phyloP scores from a whole-genome alignment of 2,888 invertebrate genomes.

The Acanthosepion esculentum region DNA sequence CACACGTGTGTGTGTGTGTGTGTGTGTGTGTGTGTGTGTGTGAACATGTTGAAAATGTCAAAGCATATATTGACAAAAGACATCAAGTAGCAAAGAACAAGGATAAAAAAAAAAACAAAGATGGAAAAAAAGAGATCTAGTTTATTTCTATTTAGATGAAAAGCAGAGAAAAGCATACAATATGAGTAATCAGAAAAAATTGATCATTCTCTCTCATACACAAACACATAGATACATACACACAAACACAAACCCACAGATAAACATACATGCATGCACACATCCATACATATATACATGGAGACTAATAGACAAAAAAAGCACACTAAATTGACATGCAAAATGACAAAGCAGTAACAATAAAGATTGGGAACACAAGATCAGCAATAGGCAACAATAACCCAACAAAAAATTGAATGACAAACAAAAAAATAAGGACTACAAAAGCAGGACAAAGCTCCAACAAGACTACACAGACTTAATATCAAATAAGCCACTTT shows the following conservation, averaged over 20 bases:
- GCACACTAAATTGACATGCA: constrained; percentile 20
- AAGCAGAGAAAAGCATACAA: background rate
- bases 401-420: constrained; percentile 17
- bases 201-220: background rate
- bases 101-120: background rate
- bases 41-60: background rate
- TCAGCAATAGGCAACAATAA: constrained; percentile 8
- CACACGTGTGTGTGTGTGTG: too few relatives aligned
- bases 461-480: background rate
- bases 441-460: background rate
- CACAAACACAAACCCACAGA: too few relatives aligned
- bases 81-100: background rate
- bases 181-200: background rate
- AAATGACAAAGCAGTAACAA: constrained; percentile 6
- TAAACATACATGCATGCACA: background rate
- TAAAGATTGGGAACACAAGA: background rate
- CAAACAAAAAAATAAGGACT: background rate
- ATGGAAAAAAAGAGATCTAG: background rate
- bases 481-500: constrained; percentile 14
- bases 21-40: too few relatives aligned
- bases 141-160: background rate
- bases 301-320: constrained; percentile 8
- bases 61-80: background rate
- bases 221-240: background rate
- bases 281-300: background rate